A percentile compares a stretch with the other conserved stretches of the same genome.
Conservation (phyloP, 2,888 invertebrate genomes). For the Biston stratarius region DNA sequence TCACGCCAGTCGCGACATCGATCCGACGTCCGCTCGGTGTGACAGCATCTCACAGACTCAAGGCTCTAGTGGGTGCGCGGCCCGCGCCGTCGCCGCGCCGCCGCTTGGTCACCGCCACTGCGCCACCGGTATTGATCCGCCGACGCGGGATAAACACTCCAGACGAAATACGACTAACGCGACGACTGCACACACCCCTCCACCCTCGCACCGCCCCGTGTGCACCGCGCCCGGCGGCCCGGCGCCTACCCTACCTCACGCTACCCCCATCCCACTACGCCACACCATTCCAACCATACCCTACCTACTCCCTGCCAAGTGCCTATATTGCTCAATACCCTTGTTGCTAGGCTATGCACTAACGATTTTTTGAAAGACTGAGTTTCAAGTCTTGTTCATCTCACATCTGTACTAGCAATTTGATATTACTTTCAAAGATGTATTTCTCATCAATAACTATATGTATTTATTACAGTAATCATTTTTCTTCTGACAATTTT, state of each 20-base stretch:
- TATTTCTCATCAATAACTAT: neutral
- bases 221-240: constrained; percentile 69
- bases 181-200: constrained; percentile 82
- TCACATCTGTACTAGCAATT: neutral
- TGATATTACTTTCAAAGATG: too few species aligned
- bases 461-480: too few species aligned
- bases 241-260: constrained; percentile 54
- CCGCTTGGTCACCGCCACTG: constrained; percentile 83
- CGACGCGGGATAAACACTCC: constrained; percentile 86
- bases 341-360: constrained; percentile 66
- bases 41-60: constrained; percentile 86
- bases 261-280: constrained; percentile 57
- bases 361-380: constrained; percentile 49
- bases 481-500: too few species aligned
- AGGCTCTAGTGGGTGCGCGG: constrained; percentile 65
- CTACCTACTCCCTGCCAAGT: constrained; percentile 50
- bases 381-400: constrained; percentile 4
- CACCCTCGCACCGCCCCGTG: constrained; percentile 53
- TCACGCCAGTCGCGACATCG: constrained; percentile 85
- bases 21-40: constrained; percentile 81
- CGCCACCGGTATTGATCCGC: constrained; percentile 85
- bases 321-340: constrained; percentile 53
- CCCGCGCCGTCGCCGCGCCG: constrained; percentile 83
- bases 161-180: constrained; percentile 85
- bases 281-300: constrained; percentile 51